phyloP scores from a whole-genome alignment of 2,797 vertebrate species.

The Eulemur rubriventer region DNA sequence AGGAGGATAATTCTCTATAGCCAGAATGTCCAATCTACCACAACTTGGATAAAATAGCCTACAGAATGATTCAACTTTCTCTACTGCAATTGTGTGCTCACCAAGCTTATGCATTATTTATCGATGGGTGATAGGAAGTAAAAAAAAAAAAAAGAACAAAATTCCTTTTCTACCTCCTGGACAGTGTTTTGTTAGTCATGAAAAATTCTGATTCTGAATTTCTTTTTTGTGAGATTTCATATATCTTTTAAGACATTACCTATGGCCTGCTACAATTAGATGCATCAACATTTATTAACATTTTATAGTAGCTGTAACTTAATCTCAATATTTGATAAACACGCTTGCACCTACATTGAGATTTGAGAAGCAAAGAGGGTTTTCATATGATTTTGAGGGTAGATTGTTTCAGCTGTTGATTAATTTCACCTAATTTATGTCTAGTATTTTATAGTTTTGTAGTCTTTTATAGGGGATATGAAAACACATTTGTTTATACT shows the following conservation, averaged over 20 bases:
- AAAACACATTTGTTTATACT: background rate
- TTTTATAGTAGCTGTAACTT: slow-evolving; percentile 9
- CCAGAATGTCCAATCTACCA: background rate
- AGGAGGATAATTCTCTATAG: background rate
- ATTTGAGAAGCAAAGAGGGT: background rate
- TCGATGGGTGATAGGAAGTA: background rate
- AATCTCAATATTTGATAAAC: slow-evolving; percentile 15
- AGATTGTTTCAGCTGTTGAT: background rate
- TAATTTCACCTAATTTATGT: slow-evolving; percentile 19
- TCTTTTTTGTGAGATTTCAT: slow-evolving; percentile 6
- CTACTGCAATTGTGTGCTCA: background rate
- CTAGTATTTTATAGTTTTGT: slow-evolving; percentile 14
- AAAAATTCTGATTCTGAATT: slow-evolving; percentile 32
- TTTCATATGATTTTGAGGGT: background rate
- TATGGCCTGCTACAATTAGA: background rate
- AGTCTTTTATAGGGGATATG: background rate
- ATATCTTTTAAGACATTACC: background rate
- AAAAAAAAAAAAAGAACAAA: background rate
- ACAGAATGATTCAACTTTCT: background rate
- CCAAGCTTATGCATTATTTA: background rate
- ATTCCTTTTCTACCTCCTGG: background rate
- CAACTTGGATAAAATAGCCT: background rate
- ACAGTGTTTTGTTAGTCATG: background rate
- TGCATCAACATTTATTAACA: background rate
- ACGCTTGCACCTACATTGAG: background rate